These are phyloP conservation scores for Chrysomallon squamiferum DNA, from an alignment of 1,140 invertebrate species.

Conservation along the genomic window DNA sequence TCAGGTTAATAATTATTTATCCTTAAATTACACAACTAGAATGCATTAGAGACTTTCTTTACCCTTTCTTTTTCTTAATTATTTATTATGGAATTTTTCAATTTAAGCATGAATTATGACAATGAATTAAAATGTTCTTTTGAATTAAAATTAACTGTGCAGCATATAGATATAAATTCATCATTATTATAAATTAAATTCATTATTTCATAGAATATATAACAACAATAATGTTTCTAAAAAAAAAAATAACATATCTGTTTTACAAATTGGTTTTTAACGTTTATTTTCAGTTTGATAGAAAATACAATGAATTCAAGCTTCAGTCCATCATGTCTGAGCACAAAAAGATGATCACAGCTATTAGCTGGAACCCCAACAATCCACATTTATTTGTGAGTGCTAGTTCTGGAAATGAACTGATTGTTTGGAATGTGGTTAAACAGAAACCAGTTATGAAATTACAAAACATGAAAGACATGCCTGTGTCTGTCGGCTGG, in stretches of 20 bases:
- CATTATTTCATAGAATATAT: too few relatives aligned
- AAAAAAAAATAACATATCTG: too few relatives aligned
- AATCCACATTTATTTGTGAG: constrained; percentile 60
- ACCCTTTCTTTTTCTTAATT: neutral
- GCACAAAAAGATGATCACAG: constrained; percentile 65
- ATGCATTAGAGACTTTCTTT: neutral
- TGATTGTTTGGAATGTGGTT: constrained; percentile 61
- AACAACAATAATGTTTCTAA: too few relatives aligned
- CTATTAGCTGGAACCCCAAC: constrained; percentile 59
- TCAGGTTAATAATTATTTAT: constrained; percentile 53
- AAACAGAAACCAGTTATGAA: constrained; percentile 50
- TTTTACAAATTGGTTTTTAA: too few relatives aligned
- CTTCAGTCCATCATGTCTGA: constrained; percentile 65
- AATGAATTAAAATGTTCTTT: too few relatives aligned
- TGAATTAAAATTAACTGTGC: too few relatives aligned
- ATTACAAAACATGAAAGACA: constrained; percentile 37
- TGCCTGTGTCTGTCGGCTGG: constrained; percentile 55
- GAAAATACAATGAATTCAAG: constrained; percentile 57
- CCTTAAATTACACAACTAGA: neutral
- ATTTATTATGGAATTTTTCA: neutral
- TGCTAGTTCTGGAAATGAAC: constrained; percentile 51
- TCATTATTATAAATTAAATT: too few relatives aligned
- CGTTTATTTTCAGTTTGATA: constrained; percentile 47
- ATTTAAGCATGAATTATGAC: too few relatives aligned
- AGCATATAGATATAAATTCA: too few relatives aligned